Base-by-base conservation (phyloP, 2,888 invertebrate species). In the Glaucopsyche alexis region DNA sequence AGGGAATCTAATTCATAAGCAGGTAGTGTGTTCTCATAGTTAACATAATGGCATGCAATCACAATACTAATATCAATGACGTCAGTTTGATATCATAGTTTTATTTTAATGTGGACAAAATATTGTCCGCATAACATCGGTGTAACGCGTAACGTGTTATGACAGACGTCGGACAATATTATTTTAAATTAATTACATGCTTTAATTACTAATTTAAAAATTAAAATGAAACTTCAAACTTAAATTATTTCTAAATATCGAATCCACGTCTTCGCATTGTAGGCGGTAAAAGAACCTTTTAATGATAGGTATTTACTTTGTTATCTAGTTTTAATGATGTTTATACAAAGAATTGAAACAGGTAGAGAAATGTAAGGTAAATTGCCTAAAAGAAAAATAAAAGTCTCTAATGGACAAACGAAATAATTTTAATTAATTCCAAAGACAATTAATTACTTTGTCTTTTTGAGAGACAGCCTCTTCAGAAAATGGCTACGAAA, bases 351-450 rank as follows among this genome's bases (percentile, higher is more conserved):
- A 52, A 16, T 16, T 52, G 52, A 52, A 9, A 52, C 52, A 52
- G 52, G 52, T 16, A n/a, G n/a, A n/a, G 14, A 50, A 50, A 50
- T 6, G 50, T 5, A 7, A 50, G 7, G 14, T 50, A 52, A 40
- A 52, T 52, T 52, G 16, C 16, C 52, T 52, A 4, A 52, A 52
- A 52, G 16, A 52, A 52, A 50, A 52, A 16, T 0, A 16, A 52
- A 52, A 16, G n/a, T 7, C 52, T n/a, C 2, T n/a, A 52, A 52
- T 52, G 16, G 16, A 52, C 52, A 52, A 52, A 8, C 8, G 52
- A 52, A 52, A 52, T 52, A 52, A 16, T 16, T 52, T 52, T 52
- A 7, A 52, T 52, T 52, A 16, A 52, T 52, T 52, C 52, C 52
- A 16, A 52, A 52, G 52, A 16, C 9, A 42, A 42, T 52, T 52